Evolutionary conservation across 1,140 invertebrate species (phyloP), one percentile per base, ranked within the genome.

Genomic region (Calephelis virginiensis): DNA sequence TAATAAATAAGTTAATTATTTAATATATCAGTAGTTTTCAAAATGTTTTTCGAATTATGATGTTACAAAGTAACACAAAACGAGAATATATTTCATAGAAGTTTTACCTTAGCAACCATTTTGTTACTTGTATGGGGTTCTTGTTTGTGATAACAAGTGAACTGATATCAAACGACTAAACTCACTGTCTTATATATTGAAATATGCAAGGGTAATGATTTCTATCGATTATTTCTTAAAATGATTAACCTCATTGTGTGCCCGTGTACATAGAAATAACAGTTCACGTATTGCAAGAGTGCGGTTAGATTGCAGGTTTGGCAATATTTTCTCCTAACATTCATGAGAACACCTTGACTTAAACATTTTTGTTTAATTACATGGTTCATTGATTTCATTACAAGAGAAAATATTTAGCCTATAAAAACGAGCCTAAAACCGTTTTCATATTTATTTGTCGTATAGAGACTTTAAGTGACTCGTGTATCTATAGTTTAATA

Each of bases 131-230:
- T 53, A 17, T 53, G 5, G 9, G 17, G 9, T 53, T 11, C 50
- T 53, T 53, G 50, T 53, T 53, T 10, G 9, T 17, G 10, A 8
- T 53, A 67, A 53, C 50, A 47, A 47, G 48, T 49, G 11, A 67
- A 83, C 70, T 83, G 77, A 80, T 81, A 74, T 65, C 49, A 50
- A 63, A 49, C 46, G n/a, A 63, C 59, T 59, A 72, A 60, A 68
- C 65, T 43, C 50, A 53, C 66, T 63, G 71, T 75, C 74, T 80
- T 83, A 78, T 81, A 81, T 81, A 81, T 75, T 53, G 46, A 73
- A 61, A 70, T 66, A 67, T 75, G 68, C 56, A 77, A 75, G 61
- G 68, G 70, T 72, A 68, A 66, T 53, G 50, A 53, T 53, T 53
- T 53, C 53, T 28, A 56, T 56, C 53, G 49, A 56, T 56, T 56